Evolutionary conservation across 2,888 invertebrate species (phyloP), one percentile per base, ranked within the genome.

Genomic region (Brachynemurus nebulosus): DNA sequence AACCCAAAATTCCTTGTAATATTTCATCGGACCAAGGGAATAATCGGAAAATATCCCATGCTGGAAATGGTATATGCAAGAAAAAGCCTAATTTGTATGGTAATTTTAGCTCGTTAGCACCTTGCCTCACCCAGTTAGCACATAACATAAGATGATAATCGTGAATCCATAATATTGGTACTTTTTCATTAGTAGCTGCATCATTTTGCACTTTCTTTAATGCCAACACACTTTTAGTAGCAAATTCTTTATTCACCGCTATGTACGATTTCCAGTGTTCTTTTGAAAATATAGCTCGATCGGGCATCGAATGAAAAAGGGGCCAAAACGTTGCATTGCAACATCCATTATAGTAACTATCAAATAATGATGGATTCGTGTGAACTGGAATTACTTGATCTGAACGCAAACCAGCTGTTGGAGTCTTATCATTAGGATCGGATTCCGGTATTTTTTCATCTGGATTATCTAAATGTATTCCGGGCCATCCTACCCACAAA

Each of bases 21-120:
- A 93, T 82, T 67, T 91, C 91, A 63, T 90, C 90, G n/a, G 86
- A 83, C 86, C 90, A 89, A 2, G 90, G 90, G 56, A 92, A 83
- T 41, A 91, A 68, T 48, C 90, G 72, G 63, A 88, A 90, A 52
- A 91, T 89, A 57, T 92, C 92, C 86, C 91, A 92, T 11, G 91
- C 83, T 11, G 91, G 91, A 63, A 93, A 93, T 0, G 93, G 93
- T 57, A 93, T 93, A 65, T 93, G 93, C 48, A 93, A 71, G 66
- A 93, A 93, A 69, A 93, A 93, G 20, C 89, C 91, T 50, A 92
- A 65, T 60, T 88, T 86, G 58, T 80, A 81, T 48, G 76, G 73
- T 18, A 89, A 68, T 46, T 78, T 74, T 53, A 79, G 78, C 55
- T 86, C 85, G 55, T 88, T 88, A 1, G 82, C 83, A 14, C 72